A percentile compares a stretch with the other conserved stretches of the same genome.
phyloP scores from a whole-genome alignment of 2,888 invertebrate species.

The Acleris holmiana region DNA sequence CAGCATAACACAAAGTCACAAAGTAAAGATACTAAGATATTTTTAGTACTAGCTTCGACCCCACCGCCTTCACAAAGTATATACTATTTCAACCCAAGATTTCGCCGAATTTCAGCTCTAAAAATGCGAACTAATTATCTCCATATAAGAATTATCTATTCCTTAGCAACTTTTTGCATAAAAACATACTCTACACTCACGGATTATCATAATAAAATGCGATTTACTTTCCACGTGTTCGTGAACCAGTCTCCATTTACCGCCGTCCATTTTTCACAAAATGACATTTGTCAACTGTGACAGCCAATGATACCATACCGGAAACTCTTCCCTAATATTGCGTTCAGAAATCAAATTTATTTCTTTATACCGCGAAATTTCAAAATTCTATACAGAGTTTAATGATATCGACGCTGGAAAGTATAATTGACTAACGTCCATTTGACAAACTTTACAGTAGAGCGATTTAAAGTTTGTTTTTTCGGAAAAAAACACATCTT shows the following conservation, averaged over 20 bases:
- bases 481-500: too few relatives aligned
- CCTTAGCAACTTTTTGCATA: slow-evolving; percentile 19
- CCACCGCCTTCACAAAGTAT: background rate
- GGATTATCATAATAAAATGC: slow-evolving; percentile 24
- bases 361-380: slow-evolving; percentile 15
- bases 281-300: background rate
- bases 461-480: too few relatives aligned
- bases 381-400: background rate
- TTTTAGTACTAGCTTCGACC: too few relatives aligned
- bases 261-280: too few relatives aligned
- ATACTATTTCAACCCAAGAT: slow-evolving; percentile 24
- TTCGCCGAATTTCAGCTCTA: slow-evolving; percentile 11
- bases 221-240: background rate
- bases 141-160: slow-evolving; percentile 16
- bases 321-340: slow-evolving; percentile 22
- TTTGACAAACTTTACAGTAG: too few relatives aligned
- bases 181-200: slow-evolving; percentile 19
- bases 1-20: slow-evolving; percentile 18
- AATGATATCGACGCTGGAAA: too few relatives aligned
- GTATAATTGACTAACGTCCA: too few relatives aligned
- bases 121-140: slow-evolving; percentile 15
- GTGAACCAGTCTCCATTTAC: too few relatives aligned
- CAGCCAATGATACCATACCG: slow-evolving; percentile 14
- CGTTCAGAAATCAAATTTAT: slow-evolving; percentile 21
- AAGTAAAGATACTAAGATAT: too few relatives aligned